phyloP scores from a whole-genome alignment of 2,797 vertebrate genomes.

The Anolis apletophallus region DNA sequence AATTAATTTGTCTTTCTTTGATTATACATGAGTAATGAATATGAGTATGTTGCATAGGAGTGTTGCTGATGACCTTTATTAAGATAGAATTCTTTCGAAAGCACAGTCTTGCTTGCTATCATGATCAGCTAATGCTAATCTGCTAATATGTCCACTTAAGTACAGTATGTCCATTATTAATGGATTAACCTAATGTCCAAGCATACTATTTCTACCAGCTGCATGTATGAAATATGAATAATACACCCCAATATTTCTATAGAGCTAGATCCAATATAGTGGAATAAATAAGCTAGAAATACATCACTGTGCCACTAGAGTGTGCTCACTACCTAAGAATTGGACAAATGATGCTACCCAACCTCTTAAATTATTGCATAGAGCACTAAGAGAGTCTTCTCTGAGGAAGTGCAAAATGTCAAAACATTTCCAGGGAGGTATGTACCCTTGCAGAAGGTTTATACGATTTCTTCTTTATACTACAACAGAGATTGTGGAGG shows the following conservation, averaged over 20 bases:
- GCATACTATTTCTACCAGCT: neutral
- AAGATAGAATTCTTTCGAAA: conserved; percentile 19
- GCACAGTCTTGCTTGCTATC: neutral
- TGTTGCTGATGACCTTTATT: conserved; percentile 1
- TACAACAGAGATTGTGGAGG: conserved; percentile 40
- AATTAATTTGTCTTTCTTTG: too few species aligned
- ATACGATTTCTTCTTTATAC: conserved; percentile 28
- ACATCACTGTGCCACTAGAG: conserved; percentile 63
- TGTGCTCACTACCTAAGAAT: conserved; percentile 61
- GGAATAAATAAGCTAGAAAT: conserved; percentile 40
- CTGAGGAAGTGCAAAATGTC: conserved; percentile 37
- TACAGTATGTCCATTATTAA: neutral
- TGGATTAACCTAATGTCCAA: neutral
- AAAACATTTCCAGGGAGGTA: conserved; percentile 61
- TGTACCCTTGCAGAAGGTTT: conserved; percentile 54
- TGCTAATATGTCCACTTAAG: conserved; percentile 15
- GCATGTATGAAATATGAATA: conserved; percentile 43
- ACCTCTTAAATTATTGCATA: neutral
- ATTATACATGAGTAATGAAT: conserved; percentile 12
- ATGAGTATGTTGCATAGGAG: conserved; percentile 4
- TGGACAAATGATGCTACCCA: conserved; percentile 26
- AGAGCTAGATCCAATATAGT: neutral
- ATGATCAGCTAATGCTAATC: neutral
- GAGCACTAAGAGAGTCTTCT: conserved; percentile 20
- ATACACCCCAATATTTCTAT: conserved; percentile 31